Base-by-base conservation (phyloP, 2,797 vertebrate species). In the Psittacula derbiana region DNA sequence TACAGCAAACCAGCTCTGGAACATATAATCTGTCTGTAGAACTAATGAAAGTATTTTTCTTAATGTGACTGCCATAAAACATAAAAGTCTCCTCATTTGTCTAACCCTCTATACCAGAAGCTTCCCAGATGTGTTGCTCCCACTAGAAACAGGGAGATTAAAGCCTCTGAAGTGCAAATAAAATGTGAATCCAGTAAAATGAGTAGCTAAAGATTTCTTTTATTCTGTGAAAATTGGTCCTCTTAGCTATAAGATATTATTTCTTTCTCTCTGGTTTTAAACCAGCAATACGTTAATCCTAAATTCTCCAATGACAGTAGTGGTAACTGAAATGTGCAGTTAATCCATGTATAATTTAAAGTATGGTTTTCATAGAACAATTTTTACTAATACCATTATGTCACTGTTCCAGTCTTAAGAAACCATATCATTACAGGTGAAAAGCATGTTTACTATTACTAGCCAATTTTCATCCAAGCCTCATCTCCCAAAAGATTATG, bases 91-190 rank as follows among this genome's bases (percentile, higher is more conserved):
- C n/a, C 40, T 50, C 66, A 80, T 92, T 89, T 85, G 17, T 86
- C 67, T 62, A 79, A 70, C 19, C 10, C 78, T 33, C 69, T 92
- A 38, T 27, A 38, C 14, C 62, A 85, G 52, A 90, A 19, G 1
- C 20, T 80, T 86, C 70, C 40, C 67, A 94, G 44, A 86, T 92
- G 38, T 36, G 8, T 44, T 92, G 20, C 15, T 71, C 21, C 43
- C 40, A 40, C 30, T 47, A 75, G 69, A 78, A 78, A 76, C 21
- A 44, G 20, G 21, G 65, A 74, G 11, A 60, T 94, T 78, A 91
- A 83, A 80, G 31, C 10, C 18, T 88, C 84, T 88, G 49, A 91
- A 96, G 25, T 90, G 38, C 36, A 92, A 95, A 73, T 88, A 82
- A 91, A 94, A 83, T 61, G n/a, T 49, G 52, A 82, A 80, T 66